Evolutionary conservation across 1,140 invertebrate genomes (phyloP), one percentile per base, ranked within the genome.

Genomic region (Cyrtorhinus lividipennis): DNA sequence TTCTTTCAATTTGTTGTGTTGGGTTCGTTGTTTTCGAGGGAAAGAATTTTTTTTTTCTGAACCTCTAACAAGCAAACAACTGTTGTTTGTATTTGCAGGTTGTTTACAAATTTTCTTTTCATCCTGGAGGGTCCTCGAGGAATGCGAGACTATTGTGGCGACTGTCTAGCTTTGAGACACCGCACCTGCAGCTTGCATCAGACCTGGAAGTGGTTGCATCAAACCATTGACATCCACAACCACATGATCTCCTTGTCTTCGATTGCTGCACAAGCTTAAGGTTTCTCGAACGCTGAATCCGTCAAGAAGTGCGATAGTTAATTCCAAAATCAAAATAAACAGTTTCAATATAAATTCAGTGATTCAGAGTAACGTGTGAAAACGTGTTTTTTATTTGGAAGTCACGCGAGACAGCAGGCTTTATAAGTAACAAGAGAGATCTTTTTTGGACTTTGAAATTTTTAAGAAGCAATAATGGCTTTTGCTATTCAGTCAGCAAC

Each of bases 181-280:
- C 84, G 88, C 77, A 83, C 85, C 74, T 87, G 85, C 75, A 79
- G 79, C 74, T 81, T 64, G 58, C 87, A 91, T 75, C 87, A 90
- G 74, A 91, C 88, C 69, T 91, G 86, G 83, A 91, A 91, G 88
- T 91, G 89, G 89, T 75, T 92, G 72, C 89, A 92, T 74, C 87
- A 90, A 73, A 91, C 88, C 56, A 84, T 88, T 67, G 83, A 84
- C 67, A 78, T 91, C 61, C 89, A 92, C 80, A 85, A 89, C 68
- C 89, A 89, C 69, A 79, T 92, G 67, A 85, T 90, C 72, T 82
- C 83, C 65, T 80, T 89, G 68, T 85, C 84, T 62, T 79, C 84
- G 64, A 64, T 65, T 65, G 64, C 64, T 44, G 65, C 56, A n/a
- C 64, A 66, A 45, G 13, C 61, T 60, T 64, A 58, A n/a, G n/a